Conservation (phyloP, 2,113 vertebrate species). For the Scopus umbretta region DNA sequence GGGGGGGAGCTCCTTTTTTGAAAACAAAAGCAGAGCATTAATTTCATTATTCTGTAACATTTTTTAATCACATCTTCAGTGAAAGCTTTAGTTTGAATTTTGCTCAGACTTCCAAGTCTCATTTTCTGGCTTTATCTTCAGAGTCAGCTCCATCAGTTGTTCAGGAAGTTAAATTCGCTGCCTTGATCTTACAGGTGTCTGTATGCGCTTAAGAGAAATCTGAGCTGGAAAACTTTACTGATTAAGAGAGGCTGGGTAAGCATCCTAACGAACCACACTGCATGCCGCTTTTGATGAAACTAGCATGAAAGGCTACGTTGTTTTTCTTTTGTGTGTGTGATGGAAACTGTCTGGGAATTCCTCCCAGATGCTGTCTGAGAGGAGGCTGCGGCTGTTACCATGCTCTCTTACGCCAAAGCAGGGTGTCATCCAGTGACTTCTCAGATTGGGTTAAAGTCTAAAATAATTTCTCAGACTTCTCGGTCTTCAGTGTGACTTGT, state of each 20-base stretch:
- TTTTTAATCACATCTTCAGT: neutral
- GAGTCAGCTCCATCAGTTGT: neutral
- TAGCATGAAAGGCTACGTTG: accelerated
- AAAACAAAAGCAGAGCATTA: neutral
- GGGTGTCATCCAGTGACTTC: neutral
- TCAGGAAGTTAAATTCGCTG: neutral
- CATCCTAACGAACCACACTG: neutral
- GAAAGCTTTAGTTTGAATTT: neutral
- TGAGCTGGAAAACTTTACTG: neutral
- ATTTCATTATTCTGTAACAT: neutral
- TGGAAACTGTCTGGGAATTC: neutral
- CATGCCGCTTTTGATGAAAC: neutral
- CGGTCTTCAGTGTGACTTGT: neutral
- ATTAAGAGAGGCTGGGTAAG: neutral
- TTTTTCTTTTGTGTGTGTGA: neutral
- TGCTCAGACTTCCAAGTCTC: neutral
- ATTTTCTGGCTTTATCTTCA: neutral
- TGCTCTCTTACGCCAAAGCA: accelerated
- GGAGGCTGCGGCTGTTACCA: accelerated
- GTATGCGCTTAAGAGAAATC: neutral
- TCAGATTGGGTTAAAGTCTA: neutral
- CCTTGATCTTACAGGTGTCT: neutral
- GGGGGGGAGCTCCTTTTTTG: neutral
- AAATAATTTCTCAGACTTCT: neutral
- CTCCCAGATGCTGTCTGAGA: neutral